Evolutionary conservation across 2,113 vertebrate species (phyloP), one percentile per base, ranked within the genome.

Genomic region (Chionomys nivalis): DNA sequence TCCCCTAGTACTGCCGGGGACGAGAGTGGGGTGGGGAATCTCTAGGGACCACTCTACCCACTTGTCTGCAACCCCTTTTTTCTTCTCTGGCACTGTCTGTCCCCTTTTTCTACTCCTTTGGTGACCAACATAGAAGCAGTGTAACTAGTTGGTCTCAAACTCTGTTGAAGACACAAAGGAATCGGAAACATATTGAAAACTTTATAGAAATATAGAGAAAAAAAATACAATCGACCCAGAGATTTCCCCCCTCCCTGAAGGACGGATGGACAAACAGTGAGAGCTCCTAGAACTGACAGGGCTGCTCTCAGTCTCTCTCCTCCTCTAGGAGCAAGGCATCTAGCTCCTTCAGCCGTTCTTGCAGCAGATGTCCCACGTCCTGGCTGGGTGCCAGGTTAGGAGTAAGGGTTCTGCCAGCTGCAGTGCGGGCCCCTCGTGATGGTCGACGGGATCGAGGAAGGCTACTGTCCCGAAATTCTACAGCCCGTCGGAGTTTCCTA

Each of bases 391-490:
- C 10, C 75, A 98, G 96, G n/a, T 97, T 99, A 58, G 98, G 90
- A 76, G 97, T 95, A 28, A 96, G 73, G 63, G 98, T 98, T 96
- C 98, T 98, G 39, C 97, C 95, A 9, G 95, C 83, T 47, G 97
- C 96, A 11, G 97, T 94, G 3, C 96, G 97, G 9, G 89, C 97
- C 12, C 96, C 97, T 0, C 98, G 98, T 94, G 98, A 98, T 96
- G 98, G 99, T 21, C 99, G 98, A 76, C 98, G 99, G 70, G 99
- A 98, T 86, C 96, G 98, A 95, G 98, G 98, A 76, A 97, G 98
- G 2, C 99, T 99, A 9, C 98, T 96, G 78, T 99, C 99, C 23
- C 98, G 98, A 98, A 99, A 99, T 90, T 99, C 98, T 70, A 99
- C 39, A 26, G 98, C 98, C 7, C 99, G 98, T 28, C 99, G 99